Conservation (phyloP, 2,797 vertebrate genomes). For the Telmatherina bonti region DNA sequence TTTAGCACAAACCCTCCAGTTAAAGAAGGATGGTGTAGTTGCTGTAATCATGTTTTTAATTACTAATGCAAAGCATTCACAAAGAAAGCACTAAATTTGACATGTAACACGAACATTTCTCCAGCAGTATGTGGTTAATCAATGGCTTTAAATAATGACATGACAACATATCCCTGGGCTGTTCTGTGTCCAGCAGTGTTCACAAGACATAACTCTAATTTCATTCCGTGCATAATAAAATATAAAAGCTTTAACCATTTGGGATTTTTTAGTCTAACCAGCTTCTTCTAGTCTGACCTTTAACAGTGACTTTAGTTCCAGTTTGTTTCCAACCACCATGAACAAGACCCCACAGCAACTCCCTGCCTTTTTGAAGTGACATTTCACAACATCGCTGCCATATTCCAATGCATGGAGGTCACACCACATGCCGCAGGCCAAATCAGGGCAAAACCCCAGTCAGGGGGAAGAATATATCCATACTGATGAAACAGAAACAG, state of each 20-base stretch:
- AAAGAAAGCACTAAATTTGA: no score
- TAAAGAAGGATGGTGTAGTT: no score
- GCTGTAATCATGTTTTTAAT: no score
- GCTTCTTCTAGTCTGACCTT: slow-evolving; percentile 64
- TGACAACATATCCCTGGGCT: no score
- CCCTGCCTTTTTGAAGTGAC: slow-evolving; percentile 70
- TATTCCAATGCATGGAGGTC: slow-evolving; percentile 59
- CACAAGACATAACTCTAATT: background rate
- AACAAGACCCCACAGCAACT: slow-evolving; percentile 55
- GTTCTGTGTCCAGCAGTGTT: background rate
- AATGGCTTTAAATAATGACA: no score
- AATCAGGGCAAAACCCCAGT: slow-evolving; percentile 31
- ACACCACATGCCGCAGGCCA: slow-evolving; percentile 46
- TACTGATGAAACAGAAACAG: slow-evolving; percentile 23
- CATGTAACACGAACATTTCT: no score
- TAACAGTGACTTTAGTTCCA: slow-evolving; percentile 57
- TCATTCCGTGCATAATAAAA: background rate
- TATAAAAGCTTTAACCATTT: background rate
- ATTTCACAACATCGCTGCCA: slow-evolving; percentile 72
- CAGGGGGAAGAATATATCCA: slow-evolving; percentile 1
- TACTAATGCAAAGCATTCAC: no score
- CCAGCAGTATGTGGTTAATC: no score
- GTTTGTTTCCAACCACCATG: slow-evolving; percentile 52
- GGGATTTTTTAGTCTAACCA: no score
- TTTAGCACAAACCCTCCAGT: no score